Base-by-base conservation (phyloP, 2,797 vertebrate genomes). In the Acipenser ruthenus region DNA sequence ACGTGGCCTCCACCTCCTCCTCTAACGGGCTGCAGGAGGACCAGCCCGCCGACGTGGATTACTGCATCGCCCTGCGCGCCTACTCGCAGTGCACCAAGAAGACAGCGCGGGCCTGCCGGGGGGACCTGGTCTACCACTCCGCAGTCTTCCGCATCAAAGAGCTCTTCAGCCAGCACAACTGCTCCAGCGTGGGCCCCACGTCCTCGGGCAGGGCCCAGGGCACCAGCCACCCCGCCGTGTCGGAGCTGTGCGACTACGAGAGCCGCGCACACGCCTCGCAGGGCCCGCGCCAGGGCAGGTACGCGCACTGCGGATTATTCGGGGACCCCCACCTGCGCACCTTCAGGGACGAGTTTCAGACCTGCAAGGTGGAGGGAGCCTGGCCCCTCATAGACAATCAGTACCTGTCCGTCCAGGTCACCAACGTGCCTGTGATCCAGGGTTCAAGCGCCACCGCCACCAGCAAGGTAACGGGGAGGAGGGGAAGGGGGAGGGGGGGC, bases 271-370 rank as follows among this genome's bases (percentile, higher is more conserved):
- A 86, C 1, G 47, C 74, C 59, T 77, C 77, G 0, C 79, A 63
- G 0, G 75, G 78, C 0, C 82, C 79, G 72, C 37, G 37, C 37
- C 88, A 84, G 67, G 86, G 87, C 76, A 90, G 87, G 73, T 91
- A 91, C 8, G 88, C 86, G 65, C 90, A 91, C 80, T 93, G 90
- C 77, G 90, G 91, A 82, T 84, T 93, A 81, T 93, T 92, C 6
- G 90, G 89, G 18, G 91, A 92, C 76, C 91, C 91, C 0, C 91
- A 92, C 73, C 79, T 93, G 74, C 80, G 90, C 77, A 93, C 91
- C 6, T 92, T 93, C 75, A 83, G 88, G 23, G 87, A 93, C 4
- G 90, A 92, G 80, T 93, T 93, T 81, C 90, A 92, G 84, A 93
- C 91, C 11, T 91, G 90, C 76, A 87, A 90, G 71, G 89, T 93